These are phyloP conservation scores for Drosophila obscura DNA, from an alignment of 1,140 invertebrate genomes.

Conservation along the genomic window DNA sequence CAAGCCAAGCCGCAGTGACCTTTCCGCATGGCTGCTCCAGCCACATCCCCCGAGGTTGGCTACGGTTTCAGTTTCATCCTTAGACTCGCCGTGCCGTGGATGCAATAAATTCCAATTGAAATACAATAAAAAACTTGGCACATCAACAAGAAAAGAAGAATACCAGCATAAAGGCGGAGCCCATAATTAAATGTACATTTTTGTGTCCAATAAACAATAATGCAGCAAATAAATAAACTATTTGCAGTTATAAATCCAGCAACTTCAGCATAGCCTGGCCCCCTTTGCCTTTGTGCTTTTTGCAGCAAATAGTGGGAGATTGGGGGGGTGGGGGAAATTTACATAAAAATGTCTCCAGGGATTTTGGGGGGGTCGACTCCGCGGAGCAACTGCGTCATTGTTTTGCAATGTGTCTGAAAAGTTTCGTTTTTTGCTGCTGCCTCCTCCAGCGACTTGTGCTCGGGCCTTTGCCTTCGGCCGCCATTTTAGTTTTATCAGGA, in stretches of 20 bases:
- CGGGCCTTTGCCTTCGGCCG: neutral
- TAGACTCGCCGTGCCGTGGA: neutral
- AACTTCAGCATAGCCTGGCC: neutral
- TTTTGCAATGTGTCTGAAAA: slow-evolving; percentile 65
- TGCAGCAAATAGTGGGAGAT: slow-evolving; percentile 14
- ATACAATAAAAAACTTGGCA: slow-evolving; percentile 49
- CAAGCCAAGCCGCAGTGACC: slow-evolving; percentile 57
- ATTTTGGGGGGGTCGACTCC: neutral
- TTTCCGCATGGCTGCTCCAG: slow-evolving; percentile 54
- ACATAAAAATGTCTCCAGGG: slow-evolving; percentile 39
- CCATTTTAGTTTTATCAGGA: slow-evolving; percentile 47
- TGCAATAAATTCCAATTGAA: slow-evolving; percentile 48
- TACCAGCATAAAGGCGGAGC: neutral
- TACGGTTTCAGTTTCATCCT: too few relatives aligned
- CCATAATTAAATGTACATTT: slow-evolving; percentile 46
- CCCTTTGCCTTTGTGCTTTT: slow-evolving; percentile 31
- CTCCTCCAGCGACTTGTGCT: neutral
- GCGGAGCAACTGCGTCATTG: slow-evolving; percentile 63
- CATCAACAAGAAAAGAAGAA: slow-evolving; percentile 33
- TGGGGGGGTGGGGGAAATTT: slow-evolving; percentile 41
- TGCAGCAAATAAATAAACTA: slow-evolving; percentile 64
- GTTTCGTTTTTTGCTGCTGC: slow-evolving; percentile 21
- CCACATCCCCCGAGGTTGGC: neutral
- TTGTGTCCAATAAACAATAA: slow-evolving; percentile 55
- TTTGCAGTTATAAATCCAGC: slow-evolving; percentile 59